Percentiles rank a stretch among this genome's conserved stretches.
phyloP scores from a whole-genome alignment of 2,797 vertebrate genomes.

The Cryptoprocta ferox region DNA sequence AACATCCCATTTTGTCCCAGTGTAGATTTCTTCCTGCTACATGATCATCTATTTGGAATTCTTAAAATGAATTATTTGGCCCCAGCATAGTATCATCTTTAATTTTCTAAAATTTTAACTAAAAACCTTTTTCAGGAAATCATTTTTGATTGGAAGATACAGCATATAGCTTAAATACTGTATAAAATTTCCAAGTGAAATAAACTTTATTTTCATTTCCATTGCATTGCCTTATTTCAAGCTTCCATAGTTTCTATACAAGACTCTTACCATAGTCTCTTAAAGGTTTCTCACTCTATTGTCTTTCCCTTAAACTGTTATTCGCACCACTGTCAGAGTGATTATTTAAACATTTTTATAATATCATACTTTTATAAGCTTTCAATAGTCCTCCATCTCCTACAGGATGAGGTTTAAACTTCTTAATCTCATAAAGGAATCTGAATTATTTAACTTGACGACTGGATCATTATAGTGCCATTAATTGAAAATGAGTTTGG shows the following conservation, averaged over 20 bases:
- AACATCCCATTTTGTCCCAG: neutral
- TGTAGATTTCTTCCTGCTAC: neutral
- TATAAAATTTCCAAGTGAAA: neutral
- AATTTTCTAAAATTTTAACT: neutral
- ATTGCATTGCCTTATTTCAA: neutral
- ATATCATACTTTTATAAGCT: neutral
- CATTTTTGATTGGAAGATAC: neutral
- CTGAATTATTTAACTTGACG: neutral
- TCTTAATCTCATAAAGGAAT: neutral
- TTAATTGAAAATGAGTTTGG: neutral
- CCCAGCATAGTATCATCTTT: neutral
- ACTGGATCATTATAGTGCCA: neutral
- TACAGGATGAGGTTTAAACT: neutral
- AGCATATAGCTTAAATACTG: neutral
- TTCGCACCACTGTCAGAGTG: neutral
- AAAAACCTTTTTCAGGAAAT: neutral
- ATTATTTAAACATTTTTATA: neutral
- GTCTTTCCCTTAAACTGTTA: neutral
- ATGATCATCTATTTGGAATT: neutral
- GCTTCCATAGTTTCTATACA: neutral
- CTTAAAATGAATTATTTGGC: neutral
- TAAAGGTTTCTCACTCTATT: neutral
- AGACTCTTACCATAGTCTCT: neutral
- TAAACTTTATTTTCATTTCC: neutral
- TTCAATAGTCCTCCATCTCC: neutral